Conservation (phyloP, 2,113 vertebrate genomes). For the Megaceryle maxima region DNA sequence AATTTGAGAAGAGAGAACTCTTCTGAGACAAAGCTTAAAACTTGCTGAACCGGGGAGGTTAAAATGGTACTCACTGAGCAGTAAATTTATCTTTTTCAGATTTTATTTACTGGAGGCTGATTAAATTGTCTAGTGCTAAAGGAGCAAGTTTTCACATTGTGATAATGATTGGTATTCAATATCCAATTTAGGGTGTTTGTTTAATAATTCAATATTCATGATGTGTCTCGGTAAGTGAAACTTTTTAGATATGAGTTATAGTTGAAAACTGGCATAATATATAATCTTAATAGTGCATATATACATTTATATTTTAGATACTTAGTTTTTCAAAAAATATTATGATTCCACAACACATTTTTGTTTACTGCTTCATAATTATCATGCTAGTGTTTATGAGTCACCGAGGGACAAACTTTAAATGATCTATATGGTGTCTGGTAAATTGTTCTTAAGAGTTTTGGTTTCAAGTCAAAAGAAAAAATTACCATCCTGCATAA, state of each 20-base stretch:
- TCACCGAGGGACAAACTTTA: background rate
- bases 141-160: background rate
- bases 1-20: constrained; percentile 14
- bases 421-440: background rate
- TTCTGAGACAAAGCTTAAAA: constrained; percentile 16
- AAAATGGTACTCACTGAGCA: background rate
- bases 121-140: constrained; percentile 15
- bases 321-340: background rate
- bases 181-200: constrained; percentile 17
- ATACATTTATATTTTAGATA: background rate
- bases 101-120: constrained; percentile 35
- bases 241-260: background rate
- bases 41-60: constrained; percentile 1
- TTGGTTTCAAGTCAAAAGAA: background rate
- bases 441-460: background rate
- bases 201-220: constrained; percentile 11
- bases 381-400: background rate
- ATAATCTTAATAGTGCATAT: background rate
- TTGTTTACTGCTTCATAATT: background rate
- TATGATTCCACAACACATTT: background rate
- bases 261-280: background rate
- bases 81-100: constrained; percentile 14
- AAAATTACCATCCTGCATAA: background rate
- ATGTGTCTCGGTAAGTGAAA: background rate
- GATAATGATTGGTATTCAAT: constrained; percentile 20